Conservation (phyloP, 2,888 invertebrate genomes). For the Brachyptera putata region DNA sequence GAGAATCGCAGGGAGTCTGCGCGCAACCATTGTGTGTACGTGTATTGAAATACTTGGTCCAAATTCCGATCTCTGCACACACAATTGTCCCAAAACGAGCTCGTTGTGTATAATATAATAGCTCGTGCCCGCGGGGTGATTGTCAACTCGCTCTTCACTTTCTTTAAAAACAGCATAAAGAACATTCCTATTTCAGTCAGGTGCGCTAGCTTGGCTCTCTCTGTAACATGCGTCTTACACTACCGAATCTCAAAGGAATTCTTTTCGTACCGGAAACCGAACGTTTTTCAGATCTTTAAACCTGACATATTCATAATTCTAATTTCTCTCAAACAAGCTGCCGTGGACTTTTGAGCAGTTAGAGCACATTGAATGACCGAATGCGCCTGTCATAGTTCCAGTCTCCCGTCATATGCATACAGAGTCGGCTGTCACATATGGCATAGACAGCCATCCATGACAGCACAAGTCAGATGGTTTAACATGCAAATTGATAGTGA, state of each 20-base stretch:
- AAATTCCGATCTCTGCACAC: conserved; percentile 14
- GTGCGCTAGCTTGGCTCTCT: too few species aligned
- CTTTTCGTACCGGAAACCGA: not conserved
- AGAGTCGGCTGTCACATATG: not conserved
- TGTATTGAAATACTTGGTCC: conserved; percentile 5
- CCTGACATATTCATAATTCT: too few species aligned
- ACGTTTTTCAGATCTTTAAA: not conserved
- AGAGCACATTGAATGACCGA: not conserved
- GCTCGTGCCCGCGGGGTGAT: conserved; percentile 12
- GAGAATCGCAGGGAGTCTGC: not conserved
- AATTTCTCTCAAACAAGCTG: too few species aligned
- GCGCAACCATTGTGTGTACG: not conserved
- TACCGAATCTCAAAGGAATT: too few species aligned
- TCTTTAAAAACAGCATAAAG: not conserved
- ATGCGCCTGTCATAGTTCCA: too few species aligned
- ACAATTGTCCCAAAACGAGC: not conserved
- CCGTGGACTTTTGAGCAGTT: too few species aligned
- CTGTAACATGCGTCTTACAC: too few species aligned
- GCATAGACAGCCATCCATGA: conserved; percentile 3
- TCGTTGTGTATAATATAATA: not conserved
- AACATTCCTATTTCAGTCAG: conserved; percentile 17
- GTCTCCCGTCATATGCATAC: too few species aligned
- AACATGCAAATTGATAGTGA: conserved; percentile 18
- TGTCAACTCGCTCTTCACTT: not conserved
- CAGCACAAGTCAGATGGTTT: conserved; percentile 12